Evolutionary conservation across 2,888 invertebrate species (phyloP), one percentile per base, ranked within the genome.

Genomic region (Tiliacea citrago): DNA sequence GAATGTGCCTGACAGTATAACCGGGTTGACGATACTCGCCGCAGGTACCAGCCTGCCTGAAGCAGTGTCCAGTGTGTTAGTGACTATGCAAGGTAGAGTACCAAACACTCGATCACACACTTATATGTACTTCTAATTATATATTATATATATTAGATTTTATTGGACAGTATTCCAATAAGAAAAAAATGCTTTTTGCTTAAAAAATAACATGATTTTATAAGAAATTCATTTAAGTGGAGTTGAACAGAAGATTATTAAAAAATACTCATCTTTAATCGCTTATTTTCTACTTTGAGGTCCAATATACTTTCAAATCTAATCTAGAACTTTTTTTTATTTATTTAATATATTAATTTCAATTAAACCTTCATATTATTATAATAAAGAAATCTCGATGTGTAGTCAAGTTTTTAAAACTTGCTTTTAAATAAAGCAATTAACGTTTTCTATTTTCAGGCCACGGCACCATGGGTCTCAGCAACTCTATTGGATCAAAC

Each of bases 1-100:
- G 24, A 96, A 97, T 83, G 97, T 98, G 68, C 98, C 98, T 0
- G 98, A 98, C 92, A 98, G 98, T 49, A 98, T 98, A 21, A 98
- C 98, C 96, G 98, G 98, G 0, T 96, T 99, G 73, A 98, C 98
- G 6, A 98, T 98, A 87, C 96, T 98, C 47, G 98, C 98, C 0
- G 98, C 98, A 3, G 98, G 98, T 63, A 98, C 98, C 81, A 98
- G 98, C 89, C 97, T 99, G 0, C 98, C 99, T 0, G 99, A 99
- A 95, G 98, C 98, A 0, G 98, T 98, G 1, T 98, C 98, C 53
- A 98, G 98, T 91, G 97, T 98, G 13, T 97, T 98, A 67, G 98
- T 99, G 0, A 98, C 98, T 5, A 97, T 97, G 89, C 98, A 98
- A 97, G 98, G 98, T 97, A 85, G 95, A 57, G 10, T 57, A 65